A percentile compares a stretch with the other conserved stretches of the same genome.
Evolutionary conservation across 2,797 vertebrate species (phyloP).

Genomic region (Gymnocypris eckloni): DNA sequence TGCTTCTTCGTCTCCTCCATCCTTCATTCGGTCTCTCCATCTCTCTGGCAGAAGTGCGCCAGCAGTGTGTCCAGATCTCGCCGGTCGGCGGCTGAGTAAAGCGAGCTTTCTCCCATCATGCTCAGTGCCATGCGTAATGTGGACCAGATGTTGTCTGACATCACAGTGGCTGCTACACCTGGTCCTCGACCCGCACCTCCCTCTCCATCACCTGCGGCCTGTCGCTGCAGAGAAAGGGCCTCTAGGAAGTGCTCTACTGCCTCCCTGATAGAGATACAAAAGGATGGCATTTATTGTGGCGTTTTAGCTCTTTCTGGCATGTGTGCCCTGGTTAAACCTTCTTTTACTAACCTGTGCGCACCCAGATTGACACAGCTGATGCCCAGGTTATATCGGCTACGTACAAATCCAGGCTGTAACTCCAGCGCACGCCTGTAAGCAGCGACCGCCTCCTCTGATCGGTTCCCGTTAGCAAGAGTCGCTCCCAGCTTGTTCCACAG

Average conservation of each 20-base stretch:
- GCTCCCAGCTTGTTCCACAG: constrained; percentile 98
- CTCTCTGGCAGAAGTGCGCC: constrained; percentile 87
- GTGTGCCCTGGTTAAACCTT: neutral
- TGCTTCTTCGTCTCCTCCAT: constrained; percentile 57
- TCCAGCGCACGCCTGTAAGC: constrained; percentile 94
- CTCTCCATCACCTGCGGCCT: constrained; percentile 71
- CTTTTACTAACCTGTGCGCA: constrained; percentile 86
- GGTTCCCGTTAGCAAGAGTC: constrained; percentile 94
- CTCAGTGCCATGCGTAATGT: constrained; percentile 97
- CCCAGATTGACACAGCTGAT: constrained; percentile 98
- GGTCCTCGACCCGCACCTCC: constrained; percentile 81
- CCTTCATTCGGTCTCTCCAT: constrained; percentile 84
- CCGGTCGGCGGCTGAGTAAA: constrained; percentile 90
- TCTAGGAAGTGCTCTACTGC: constrained; percentile 98
- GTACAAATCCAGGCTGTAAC: constrained; percentile 94
- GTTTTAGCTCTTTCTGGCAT: neutral
- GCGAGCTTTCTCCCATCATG: constrained; percentile 96
- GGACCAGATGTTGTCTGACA: constrained; percentile 99
- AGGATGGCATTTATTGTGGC: neutral
- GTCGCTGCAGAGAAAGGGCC: constrained; percentile 92
- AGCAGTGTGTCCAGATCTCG: constrained; percentile 89
- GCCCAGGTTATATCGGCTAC: constrained; percentile 97
- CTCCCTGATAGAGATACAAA: constrained; percentile 66
- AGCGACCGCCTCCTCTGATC: constrained; percentile 94
- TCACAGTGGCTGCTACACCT: constrained; percentile 83